Evolutionary conservation across 2,797 vertebrate genomes (phyloP).

Genomic region (Sebastes ruberrimus): DNA sequence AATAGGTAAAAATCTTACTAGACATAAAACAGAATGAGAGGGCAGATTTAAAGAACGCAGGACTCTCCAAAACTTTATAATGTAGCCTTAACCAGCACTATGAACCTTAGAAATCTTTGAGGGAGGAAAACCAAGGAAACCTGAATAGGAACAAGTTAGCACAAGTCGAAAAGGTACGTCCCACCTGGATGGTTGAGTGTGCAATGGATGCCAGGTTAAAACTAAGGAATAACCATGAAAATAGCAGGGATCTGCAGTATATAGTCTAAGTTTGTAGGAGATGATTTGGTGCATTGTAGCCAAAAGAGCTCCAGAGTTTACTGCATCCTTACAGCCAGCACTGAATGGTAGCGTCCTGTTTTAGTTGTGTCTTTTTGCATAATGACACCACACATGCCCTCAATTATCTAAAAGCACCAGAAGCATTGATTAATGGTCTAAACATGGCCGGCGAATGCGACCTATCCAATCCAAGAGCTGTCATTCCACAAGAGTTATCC

Average conservation of each 20-base stretch:
- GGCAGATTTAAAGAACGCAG: too few species aligned
- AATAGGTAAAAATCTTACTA: background rate
- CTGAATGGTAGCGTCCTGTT: background rate
- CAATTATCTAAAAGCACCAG: slow-evolving; percentile 68
- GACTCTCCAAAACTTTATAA: background rate
- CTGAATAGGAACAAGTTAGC: background rate
- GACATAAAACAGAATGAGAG: background rate
- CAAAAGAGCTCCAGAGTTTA: background rate
- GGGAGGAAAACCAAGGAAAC: background rate
- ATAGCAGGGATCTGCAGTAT: background rate
- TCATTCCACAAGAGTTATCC: slow-evolving; percentile 54
- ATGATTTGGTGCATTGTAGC: background rate
- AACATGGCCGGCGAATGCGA: slow-evolving; percentile 38
- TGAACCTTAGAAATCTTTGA: background rate
- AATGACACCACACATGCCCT: slow-evolving; percentile 43
- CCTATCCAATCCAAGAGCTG: slow-evolving; percentile 43
- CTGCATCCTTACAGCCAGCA: background rate
- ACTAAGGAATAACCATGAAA: background rate
- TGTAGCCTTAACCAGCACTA: background rate
- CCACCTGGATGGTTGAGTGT: background rate
- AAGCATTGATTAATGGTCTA: slow-evolving; percentile 51
- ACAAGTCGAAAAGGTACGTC: background rate
- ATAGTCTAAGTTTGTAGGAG: background rate
- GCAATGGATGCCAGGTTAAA: background rate
- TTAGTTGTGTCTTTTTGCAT: slow-evolving; percentile 34